Base-by-base conservation (phyloP, 2,888 invertebrate genomes). In the Orchesellides sinensis region DNA sequence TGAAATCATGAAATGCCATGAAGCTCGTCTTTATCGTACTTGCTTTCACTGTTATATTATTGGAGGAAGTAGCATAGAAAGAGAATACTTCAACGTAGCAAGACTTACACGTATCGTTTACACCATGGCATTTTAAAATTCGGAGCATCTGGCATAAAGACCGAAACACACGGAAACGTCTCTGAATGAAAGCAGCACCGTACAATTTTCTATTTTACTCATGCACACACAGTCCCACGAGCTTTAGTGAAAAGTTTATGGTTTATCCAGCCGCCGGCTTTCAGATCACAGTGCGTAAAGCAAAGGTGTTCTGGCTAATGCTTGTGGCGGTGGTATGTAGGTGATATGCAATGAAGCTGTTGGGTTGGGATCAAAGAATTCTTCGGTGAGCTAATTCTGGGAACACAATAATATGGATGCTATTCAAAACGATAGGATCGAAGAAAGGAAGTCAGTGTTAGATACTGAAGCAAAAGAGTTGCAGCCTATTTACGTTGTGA, bases 151-250 rank as follows among this genome's bases (percentile, higher is more conserved):
- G 63, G 63, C 63, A 49, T 32, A 21, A 35, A 63, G 49, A 63
- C 61, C 73, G 63, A 52, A 73, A 73, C 61, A 49, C 29, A 47
- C 23, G 72, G 72, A 72, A 63, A 40, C 35, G 49, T 23, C 70
- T 35, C 40, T 61, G 21, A 45, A 54, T 23, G 17, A 29, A 14
- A 17, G 12, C 19, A 17, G 21, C 32, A 19, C 6, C 27, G 17
- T 32, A 23, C 45, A 59, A 23, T 29, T 66, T 77, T 59, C 56
- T 59, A 65, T 68, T 77, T 68, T 77, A 32, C 68, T 68, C 77
- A 59, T 45, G 77, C 35, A 68, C n/a, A n/a, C n/a, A n/a, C 65
- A 8, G 29, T 68, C 68, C 68, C 66, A 68, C 25, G 68, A 47
- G 77, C 47, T n/a, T 68, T 47, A 1, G 23, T 68, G 29, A 32